These are phyloP conservation scores for Pachyuromys duprasi DNA, from an alignment of 2,797 vertebrate genomes.

Conservation along the genomic window DNA sequence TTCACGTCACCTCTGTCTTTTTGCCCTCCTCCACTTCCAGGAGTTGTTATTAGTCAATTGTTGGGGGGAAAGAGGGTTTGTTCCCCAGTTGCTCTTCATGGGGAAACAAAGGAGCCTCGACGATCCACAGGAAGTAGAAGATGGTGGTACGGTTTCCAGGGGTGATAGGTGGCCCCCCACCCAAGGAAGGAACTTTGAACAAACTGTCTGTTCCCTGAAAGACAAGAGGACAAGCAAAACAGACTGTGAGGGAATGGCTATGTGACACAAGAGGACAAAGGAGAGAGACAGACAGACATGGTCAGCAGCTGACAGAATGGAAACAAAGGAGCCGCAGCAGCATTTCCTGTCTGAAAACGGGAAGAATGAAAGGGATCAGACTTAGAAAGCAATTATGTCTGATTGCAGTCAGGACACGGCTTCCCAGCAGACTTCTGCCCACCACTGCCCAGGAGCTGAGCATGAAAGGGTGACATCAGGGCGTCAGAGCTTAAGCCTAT, in stretches of 20 bases:
- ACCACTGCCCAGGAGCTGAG: background rate
- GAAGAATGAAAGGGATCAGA: conserved; percentile 20
- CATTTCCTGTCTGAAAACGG: conserved; percentile 33
- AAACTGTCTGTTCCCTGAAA: background rate
- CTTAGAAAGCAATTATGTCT: conserved; percentile 57
- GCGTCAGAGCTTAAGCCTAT: background rate
- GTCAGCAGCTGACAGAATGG: conserved; percentile 24
- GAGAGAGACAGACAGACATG: background rate
- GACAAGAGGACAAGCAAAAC: background rate
- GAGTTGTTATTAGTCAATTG: background rate
- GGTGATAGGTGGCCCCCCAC: background rate
- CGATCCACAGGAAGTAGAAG: too few relatives aligned
- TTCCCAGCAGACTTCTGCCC: background rate
- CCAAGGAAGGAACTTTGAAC: background rate
- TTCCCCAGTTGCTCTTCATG: background rate
- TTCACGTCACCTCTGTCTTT: background rate
- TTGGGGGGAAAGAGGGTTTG: background rate
- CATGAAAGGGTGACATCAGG: conserved; percentile 15
- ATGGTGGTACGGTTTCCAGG: background rate
- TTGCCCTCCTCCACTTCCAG: background rate
- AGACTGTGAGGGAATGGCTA: background rate
- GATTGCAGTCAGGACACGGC: conserved; percentile 55
- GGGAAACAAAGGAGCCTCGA: background rate
- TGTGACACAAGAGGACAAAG: background rate
- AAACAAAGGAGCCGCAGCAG: conserved; percentile 51